Evolutionary conservation across 2,888 invertebrate genomes (phyloP).

Genomic region (Parasteatoda lunata): DNA sequence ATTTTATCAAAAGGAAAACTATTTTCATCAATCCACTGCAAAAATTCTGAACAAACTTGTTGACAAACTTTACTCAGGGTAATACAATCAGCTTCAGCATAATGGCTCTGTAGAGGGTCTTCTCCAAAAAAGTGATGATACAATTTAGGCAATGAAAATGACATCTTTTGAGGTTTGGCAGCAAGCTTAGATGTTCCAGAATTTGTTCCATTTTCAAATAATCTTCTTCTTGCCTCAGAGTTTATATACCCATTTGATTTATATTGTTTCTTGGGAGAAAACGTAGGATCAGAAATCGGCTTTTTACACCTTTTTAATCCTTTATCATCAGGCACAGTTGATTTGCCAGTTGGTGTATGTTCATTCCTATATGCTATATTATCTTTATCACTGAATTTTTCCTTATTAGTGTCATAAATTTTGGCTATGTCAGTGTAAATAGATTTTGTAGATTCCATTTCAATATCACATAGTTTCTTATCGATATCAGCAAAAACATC

Average conservation of each 20-base stretch:
- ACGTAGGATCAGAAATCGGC: conserved; percentile 2
- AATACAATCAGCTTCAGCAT: conserved; percentile 64
- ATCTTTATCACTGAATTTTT: background rate
- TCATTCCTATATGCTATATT: conserved; percentile 4
- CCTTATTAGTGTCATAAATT: background rate
- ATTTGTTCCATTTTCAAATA: conserved; percentile 24
- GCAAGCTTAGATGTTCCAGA: background rate
- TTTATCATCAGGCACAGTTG: background rate
- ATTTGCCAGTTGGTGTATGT: conserved; percentile 6
- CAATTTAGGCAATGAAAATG: conserved; percentile 55
- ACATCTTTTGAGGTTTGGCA: conserved; percentile 4
- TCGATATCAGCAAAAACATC: conserved; percentile 32
- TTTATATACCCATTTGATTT: background rate
- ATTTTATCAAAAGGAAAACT: conserved; percentile 31
- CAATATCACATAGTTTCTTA: background rate
- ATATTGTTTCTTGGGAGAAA: conserved; percentile 3
- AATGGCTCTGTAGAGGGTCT: conserved; percentile 41
- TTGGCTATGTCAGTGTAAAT: background rate
- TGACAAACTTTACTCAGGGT: conserved; percentile 60
- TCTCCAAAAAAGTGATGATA: conserved; percentile 55
- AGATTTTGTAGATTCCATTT: background rate
- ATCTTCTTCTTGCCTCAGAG: conserved; percentile 13
- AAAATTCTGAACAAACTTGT: conserved; percentile 42
- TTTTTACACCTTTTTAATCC: conserved; percentile 1
- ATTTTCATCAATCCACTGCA: conserved; percentile 60